These are phyloP conservation scores for Beris chalybata DNA, from an alignment of 2,888 invertebrate species.

Conservation along the genomic window DNA sequence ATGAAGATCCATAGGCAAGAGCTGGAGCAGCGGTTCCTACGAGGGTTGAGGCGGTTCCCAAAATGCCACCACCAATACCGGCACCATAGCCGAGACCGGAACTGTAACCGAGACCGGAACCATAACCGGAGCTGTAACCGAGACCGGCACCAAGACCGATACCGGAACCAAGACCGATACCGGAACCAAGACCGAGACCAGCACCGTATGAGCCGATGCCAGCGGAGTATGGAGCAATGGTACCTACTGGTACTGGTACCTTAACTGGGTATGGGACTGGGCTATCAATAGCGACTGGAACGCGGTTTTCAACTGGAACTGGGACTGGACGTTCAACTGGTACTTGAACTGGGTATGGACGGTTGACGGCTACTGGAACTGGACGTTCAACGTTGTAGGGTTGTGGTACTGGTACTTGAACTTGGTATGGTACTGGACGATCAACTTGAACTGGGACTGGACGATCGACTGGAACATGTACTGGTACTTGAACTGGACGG, in stretches of 20 bases:
- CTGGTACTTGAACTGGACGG: conserved; percentile 66
- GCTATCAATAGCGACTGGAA: conserved; percentile 71
- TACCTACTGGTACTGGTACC: conserved; percentile 65
- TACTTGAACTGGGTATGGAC: conserved; percentile 61
- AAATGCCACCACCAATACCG: not conserved
- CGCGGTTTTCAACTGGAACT: conserved; percentile 70
- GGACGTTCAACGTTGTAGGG: conserved; percentile 75
- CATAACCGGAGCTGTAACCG: too few species aligned
- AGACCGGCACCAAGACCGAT: too few species aligned
- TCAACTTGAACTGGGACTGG: conserved; percentile 64
- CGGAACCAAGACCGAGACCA: not conserved
- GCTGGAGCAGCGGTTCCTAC: conserved; percentile 20
- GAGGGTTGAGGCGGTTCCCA: not conserved
- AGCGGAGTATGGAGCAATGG: conserved; percentile 40
- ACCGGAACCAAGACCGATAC: not conserved
- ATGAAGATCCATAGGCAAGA: conserved; percentile 9
- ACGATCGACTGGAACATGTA: conserved; percentile 59
- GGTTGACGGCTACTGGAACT: conserved; percentile 63
- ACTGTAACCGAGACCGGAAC: too few species aligned
- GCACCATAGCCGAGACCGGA: not conserved
- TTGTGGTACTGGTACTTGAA: conserved; percentile 67
- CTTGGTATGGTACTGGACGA: conserved; percentile 63
- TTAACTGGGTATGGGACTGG: conserved; percentile 62
- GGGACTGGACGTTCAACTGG: conserved; percentile 64
- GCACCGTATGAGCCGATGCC: too few species aligned